Evolutionary conservation across 2,888 invertebrate species (phyloP).

Genomic region (Pecten maximus): DNA sequence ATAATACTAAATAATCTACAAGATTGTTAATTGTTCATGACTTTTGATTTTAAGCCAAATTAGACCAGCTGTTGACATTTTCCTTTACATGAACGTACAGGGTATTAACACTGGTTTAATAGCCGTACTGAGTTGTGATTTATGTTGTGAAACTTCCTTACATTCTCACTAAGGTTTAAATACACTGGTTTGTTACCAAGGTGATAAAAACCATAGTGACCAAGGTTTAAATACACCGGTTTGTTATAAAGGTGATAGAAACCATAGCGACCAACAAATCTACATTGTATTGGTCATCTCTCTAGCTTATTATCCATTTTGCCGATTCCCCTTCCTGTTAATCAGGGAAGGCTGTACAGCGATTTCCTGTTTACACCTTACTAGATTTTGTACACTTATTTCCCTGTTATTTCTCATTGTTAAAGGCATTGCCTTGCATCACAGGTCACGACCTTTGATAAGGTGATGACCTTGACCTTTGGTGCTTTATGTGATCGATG

Average conservation of each 20-base stretch:
- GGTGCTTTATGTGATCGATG: not conserved
- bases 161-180: not conserved
- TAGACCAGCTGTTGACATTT: not conserved
- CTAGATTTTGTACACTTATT: not conserved
- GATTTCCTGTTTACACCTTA: not conserved
- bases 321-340: not conserved
- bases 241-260: not conserved
- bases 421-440: not conserved
- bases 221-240: too few species aligned
- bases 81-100: too few species aligned
- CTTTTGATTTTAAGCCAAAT: not conserved
- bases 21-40: not conserved
- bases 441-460: not conserved
- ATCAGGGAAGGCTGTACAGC: not conserved
- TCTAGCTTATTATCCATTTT: not conserved
- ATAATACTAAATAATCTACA: not conserved
- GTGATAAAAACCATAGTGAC: too few species aligned
- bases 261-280: too few species aligned
- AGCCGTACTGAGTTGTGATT: not conserved
- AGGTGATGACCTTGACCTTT: conserved; percentile 16
- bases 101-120: too few species aligned
- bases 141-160: not conserved
- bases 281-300: too few species aligned
- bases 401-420: not conserved
- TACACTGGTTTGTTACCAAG: not conserved